Evolutionary conservation across 2,113 vertebrate species (phyloP), one percentile per base, ranked within the genome.

Genomic region (Lycaon pictus): DNA sequence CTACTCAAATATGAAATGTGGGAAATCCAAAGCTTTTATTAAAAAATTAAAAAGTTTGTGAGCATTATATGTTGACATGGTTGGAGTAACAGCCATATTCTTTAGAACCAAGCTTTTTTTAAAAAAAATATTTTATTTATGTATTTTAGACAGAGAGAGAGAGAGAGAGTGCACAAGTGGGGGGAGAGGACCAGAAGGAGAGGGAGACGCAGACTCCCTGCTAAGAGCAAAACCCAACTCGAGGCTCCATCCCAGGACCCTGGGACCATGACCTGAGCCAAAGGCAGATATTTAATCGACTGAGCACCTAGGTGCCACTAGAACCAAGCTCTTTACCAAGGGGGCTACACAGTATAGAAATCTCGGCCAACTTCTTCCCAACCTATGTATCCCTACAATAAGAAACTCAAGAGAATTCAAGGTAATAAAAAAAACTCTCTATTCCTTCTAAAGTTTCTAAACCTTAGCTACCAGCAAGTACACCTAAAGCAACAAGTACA

Each of bases 401-500:
- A 60, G 19, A 89, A n/a, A 80, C 23, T 51, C 69, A 69, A 77
- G 53, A 82, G 12, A 87, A 79, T 27, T 35, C 27, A 86, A 82
- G 3, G 4, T 58, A 94, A 90, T 83, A 71, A 35, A 96, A 35
- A 96, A 43, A 77, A 77, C 43, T 48, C 88, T 76, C n/a, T 60
- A 13, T n/a, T 80, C 20, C 32, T 77, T 48, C 55, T 79, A 19
- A 79, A 58, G 62, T 83, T 95, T 91, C 87, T 87, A 89, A 89
- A 92, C 25, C 43, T 55, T 27, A 22, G n/a, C 58, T 84, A 90
- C 74, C 0, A 87, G 20, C 55, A 93, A 87, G 27, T 16, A 12
- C 16, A 65, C 10, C 80, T 72, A 90, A 97, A 60, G 95, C n/a
- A 93, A 80, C 55, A 95, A 63, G 79, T 86, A 91, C 3, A 55